phyloP scores from a whole-genome alignment of 2,888 invertebrate genomes.

The Hydropsyche betteni region DNA sequence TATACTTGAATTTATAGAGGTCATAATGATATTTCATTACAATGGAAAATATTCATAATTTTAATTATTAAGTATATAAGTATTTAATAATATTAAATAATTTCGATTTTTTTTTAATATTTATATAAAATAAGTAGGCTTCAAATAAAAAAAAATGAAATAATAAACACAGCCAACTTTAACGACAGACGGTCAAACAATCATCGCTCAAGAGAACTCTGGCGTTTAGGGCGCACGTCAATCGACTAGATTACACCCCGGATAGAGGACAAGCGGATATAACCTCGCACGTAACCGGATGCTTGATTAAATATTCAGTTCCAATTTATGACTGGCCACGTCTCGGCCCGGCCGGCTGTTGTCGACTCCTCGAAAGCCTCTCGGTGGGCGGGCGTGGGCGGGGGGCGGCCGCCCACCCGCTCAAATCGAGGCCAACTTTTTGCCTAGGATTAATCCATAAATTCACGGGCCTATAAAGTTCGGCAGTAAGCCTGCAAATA shows the following conservation, averaged over 20 bases:
- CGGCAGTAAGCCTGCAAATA: background rate
- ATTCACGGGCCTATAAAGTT: conserved; percentile 31
- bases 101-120: no score
- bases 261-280: conserved; percentile 4
- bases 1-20: no score
- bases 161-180: no score
- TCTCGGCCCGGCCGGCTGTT: conserved; percentile 33
- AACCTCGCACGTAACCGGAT: conserved; percentile 17
- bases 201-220: no score
- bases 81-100: no score
- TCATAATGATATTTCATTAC: no score
- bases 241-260: background rate
- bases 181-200: no score
- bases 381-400: background rate
- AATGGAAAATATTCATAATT: no score
- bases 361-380: conserved; percentile 1
- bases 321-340: conserved; percentile 40
- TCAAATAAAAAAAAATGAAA: no score
- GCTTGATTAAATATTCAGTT: conserved; percentile 40
- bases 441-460: conserved; percentile 31
- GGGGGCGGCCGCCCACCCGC: conserved; percentile 3
- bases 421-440: conserved; percentile 21
- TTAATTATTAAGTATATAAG: no score
- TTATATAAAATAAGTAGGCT: no score
- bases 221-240: no score